These are phyloP conservation scores for Atethmia centrago DNA, from an alignment of 2,888 invertebrate species.

Conservation along the genomic window DNA sequence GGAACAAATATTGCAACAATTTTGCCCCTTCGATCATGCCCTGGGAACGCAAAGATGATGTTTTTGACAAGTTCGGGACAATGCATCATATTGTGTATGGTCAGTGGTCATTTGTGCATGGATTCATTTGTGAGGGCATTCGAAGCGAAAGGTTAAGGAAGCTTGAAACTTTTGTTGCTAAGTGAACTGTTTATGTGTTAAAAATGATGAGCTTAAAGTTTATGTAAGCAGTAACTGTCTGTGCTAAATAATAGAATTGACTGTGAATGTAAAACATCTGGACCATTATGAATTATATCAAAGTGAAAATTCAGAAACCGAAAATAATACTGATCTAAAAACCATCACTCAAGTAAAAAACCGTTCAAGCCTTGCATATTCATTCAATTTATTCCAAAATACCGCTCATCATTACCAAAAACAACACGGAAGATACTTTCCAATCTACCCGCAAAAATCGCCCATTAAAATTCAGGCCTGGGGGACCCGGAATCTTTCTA, in stretches of 20 bases:
- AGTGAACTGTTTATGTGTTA: conserved; percentile 15
- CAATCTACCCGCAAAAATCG: conserved; percentile 72
- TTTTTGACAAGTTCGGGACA: conserved; percentile 84
- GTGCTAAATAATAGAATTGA: not conserved
- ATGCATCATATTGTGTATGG: conserved; percentile 78
- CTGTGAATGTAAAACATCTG: not conserved
- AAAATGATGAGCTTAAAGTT: not conserved
- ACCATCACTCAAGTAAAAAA: not conserved
- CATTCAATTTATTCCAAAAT: conserved; percentile 19
- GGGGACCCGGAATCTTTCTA: conserved; percentile 85
- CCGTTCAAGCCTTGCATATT: not conserved
- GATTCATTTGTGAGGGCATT: conserved; percentile 69
- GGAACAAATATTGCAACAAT: conserved; percentile 85
- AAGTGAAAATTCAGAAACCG: not conserved
- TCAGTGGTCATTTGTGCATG: conserved; percentile 79
- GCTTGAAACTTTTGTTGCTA: conserved; percentile 53
- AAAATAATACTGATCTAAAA: not conserved
- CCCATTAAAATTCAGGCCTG: conserved; percentile 80
- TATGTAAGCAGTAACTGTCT: not conserved
- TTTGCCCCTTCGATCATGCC: conserved; percentile 76
- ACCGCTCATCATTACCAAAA: conserved; percentile 17
- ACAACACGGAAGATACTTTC: conserved; percentile 65
- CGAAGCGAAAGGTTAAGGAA: conserved; percentile 57
- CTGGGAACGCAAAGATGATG: conserved; percentile 85
- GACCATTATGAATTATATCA: not conserved